These are phyloP conservation scores for Leptothorax acervorum DNA, from an alignment of 2,888 invertebrate species.

Conservation along the genomic window DNA sequence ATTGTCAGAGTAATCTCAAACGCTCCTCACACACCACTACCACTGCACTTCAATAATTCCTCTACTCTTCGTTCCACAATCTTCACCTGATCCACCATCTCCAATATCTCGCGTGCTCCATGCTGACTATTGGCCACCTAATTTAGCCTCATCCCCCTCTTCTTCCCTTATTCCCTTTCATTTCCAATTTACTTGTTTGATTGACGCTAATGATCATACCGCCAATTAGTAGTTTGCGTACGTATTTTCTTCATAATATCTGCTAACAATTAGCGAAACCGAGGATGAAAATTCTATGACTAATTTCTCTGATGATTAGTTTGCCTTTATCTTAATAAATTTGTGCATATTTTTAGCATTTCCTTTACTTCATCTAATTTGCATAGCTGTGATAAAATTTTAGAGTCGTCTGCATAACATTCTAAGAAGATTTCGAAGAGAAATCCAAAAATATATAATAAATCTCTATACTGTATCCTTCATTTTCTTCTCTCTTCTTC, in stretches of 20 bases:
- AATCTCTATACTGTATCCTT: not conserved
- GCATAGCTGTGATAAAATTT: not conserved
- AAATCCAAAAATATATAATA: not conserved
- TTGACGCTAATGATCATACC: constrained; percentile 42
- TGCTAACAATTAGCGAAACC: not conserved
- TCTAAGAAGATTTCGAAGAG: not conserved
- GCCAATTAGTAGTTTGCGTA: constrained; percentile 21
- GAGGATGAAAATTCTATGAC: constrained; percentile 12
- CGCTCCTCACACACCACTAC: not conserved
- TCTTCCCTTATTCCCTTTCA: not conserved
- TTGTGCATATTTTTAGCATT: not conserved
- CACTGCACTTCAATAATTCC: constrained; percentile 21
- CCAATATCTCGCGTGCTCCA: constrained; percentile 11
- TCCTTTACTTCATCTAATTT: not conserved
- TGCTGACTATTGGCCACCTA: constrained; percentile 32
- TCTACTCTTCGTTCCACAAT: constrained; percentile 32
- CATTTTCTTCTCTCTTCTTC: not conserved
- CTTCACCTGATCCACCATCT: constrained; percentile 44
- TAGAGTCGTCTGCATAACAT: not conserved
- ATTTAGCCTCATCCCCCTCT: not conserved
- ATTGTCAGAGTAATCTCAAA: constrained; percentile 18
- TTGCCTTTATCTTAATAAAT: not conserved
- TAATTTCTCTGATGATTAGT: not conserved
- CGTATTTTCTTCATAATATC: constrained; percentile 21
- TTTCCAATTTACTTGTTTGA: constrained; percentile 29